Base-by-base conservation (phyloP, 1,140 invertebrate species). In the Drosophila persimilis region DNA sequence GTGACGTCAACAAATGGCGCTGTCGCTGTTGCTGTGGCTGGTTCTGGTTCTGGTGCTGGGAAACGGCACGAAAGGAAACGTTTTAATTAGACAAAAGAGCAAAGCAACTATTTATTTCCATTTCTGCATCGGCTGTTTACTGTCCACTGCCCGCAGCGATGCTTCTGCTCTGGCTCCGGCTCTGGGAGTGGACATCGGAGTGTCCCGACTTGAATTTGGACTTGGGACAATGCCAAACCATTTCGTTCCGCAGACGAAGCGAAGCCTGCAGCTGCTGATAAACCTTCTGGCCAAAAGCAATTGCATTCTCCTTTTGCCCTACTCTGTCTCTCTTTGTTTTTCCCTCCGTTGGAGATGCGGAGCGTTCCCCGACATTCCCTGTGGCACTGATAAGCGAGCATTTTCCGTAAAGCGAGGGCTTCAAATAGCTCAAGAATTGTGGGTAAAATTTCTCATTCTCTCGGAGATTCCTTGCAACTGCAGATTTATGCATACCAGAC, bases 51-150 rank as follows among this genome's bases (percentile, higher is more conserved):
- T 26, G 24, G 3, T 61, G 35, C 35, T 11, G 9, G 43, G 61
- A 43, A 51, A 13, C 57, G 48, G 61, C 44, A 64, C 55, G 55
- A 77, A 85, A 86, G 59, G 81, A 74, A 84, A 75, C 77, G 73
- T 85, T 85, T 85, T 85, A 85, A 85, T 85, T 85, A 86, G 81
- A 86, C 64, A 77, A 85, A 86, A 77, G 81, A 86, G 81, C 81
- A 88, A 58, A 66, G 81, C 77, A 81, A 85, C 81, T 86, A 85
- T 85, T 85, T 85, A 86, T 85, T 85, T 85, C 77, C 81, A 85
- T 85, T 85, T 80, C 61, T 59, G 54, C 59, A 71, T 61, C 50
- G 62, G 47, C 58, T 64, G 53, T 31, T 57, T 41, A 71, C 65
- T 64, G 59, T 35, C 53, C 71, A 56, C 55, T 41, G 62, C 72